Evolutionary conservation across 2,113 vertebrate species (phyloP), one percentile per base, ranked within the genome.

Genomic region (Platanista minor): DNA sequence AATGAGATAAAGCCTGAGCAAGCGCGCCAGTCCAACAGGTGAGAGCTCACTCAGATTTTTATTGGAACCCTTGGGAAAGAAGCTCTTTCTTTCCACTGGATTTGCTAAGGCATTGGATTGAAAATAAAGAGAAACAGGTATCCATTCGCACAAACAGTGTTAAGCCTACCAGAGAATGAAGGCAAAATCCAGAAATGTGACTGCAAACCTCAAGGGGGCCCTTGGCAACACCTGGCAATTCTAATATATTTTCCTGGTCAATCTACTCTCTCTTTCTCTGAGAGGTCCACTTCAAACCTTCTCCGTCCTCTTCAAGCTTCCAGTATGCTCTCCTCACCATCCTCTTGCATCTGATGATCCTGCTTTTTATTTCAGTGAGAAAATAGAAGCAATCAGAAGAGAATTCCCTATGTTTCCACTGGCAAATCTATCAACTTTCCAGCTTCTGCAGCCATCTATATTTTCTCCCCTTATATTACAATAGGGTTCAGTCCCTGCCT

Each of bases 281-380:
- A 95, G 86, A 61, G 17, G 17, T 36, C 10, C 13, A 49, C 52
- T 90, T 80, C 6, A 67, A 83, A 78, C 3, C 5, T 49, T 77
- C 3, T 78, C 14, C 69, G 83, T 54, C 7, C 29, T 67, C 17
- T 52, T 78, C 62, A 78, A 93, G 25, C n/a, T 84, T 72, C 9
- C 1, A 2, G 7, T n/a, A 75, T 10, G 7, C 46, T 91, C 25
- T 6, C 13, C 12, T 94, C 15, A 41, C 46, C 59, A 87, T 29
- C 64, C 15, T 23, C 6, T 46, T 27, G 15, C 4, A 69, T 41
- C 39, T 39, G n/a, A 88, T n/a, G 9, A 36, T 12, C 25, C 13
- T 36, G 46, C 33, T 67, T 93, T 87, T 91, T 91, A 84, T 74
- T 87, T 94, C 49, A 90, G 41, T 39, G 49, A 87, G 84, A 83